Percentiles rank a stretch among this genome's conserved stretches.
Evolutionary conservation across 2,113 vertebrate species (phyloP).

Genomic region (zebrafish (Danio rerio)): GRCz12tu NC_133188.1:25546001-25546500

Average conservation of each 20-base stretch:
- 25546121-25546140: not conserved
- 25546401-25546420: conserved; percentile 11
- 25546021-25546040: too few species aligned
- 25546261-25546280: not conserved
- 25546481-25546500: not conserved
- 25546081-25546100: too few species aligned
- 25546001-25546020: too few species aligned
- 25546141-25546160: not conserved
- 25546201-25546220: not conserved
- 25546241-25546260: not conserved
- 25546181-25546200: not conserved
- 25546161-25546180: not conserved
- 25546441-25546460: not conserved
- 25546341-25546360: not conserved
- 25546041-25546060: too few species aligned
- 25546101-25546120: not conserved
- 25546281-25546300: not conserved
- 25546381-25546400: not conserved
- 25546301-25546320: not conserved
- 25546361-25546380: not conserved
- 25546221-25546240: too few species aligned
- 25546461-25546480: not conserved
- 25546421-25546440: not conserved
- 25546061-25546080: too few species aligned
- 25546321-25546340: not conserved